Percentiles rank a stretch among this genome's conserved stretches.
Evolutionary conservation across 2,797 vertebrate genomes (phyloP).

Genomic region (Manis pentadactyla): DNA sequence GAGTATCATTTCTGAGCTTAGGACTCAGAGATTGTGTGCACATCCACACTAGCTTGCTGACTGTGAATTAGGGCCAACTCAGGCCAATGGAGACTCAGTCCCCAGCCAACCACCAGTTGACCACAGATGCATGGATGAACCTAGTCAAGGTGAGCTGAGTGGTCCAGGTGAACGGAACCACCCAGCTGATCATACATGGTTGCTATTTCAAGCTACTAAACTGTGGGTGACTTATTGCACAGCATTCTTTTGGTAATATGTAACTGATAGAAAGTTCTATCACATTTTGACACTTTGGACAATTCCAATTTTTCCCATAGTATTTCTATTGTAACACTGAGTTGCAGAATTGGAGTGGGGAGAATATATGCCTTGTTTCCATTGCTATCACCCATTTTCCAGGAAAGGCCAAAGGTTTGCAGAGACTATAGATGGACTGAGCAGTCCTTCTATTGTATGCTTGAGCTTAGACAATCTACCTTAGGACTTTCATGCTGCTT

Average conservation of each 20-base stretch:
- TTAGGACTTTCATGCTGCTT: neutral
- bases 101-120: neutral
- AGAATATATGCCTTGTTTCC: neutral
- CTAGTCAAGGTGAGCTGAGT: neutral
- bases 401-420: neutral
- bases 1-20: neutral
- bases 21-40: no score
- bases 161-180: neutral
- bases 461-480: neutral
- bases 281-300: neutral
- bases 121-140: neutral
- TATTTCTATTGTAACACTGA: neutral
- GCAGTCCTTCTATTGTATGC: neutral
- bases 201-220: neutral
- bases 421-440: neutral
- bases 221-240: neutral
- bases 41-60: neutral
- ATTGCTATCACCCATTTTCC: neutral
- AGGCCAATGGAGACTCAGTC: neutral
- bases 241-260: neutral
- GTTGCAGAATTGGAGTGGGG: neutral
- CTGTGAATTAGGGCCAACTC: neutral
- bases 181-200: neutral
- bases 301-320: neutral
- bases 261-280: neutral